These are phyloP conservation scores for Lapara coniferarum DNA, from an alignment of 2,888 invertebrate genomes.

Conservation along the genomic window DNA sequence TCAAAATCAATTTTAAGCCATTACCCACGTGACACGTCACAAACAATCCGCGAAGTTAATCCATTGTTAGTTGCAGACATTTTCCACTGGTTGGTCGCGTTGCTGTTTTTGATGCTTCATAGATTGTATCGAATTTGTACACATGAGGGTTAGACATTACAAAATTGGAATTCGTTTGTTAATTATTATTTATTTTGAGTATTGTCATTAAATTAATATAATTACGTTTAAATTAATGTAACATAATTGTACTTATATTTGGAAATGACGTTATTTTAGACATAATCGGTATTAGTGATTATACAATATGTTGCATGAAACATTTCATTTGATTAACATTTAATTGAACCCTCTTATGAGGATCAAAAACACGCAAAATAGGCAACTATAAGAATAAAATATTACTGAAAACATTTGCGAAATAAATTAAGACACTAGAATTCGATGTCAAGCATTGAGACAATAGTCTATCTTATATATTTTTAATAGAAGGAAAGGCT, in stretches of 20 bases:
- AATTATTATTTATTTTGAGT: neutral
- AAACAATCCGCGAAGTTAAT: neutral
- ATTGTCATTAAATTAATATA: too few relatives aligned
- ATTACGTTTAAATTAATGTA: too few relatives aligned
- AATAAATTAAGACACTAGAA: slow-evolving; percentile 39
- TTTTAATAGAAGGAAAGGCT: slow-evolving; percentile 60
- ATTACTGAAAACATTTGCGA: slow-evolving; percentile 26
- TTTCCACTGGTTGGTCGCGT: neutral
- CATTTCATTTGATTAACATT: too few relatives aligned
- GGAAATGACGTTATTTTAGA: too few relatives aligned
- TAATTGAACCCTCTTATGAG: too few relatives aligned
- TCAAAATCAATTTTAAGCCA: neutral
- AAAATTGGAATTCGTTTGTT: neutral
- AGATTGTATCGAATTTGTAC: neutral
- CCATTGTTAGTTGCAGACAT: neutral
- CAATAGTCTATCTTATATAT: slow-evolving; percentile 52
- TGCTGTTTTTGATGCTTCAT: neutral
- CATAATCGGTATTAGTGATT: too few relatives aligned
- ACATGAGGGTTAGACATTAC: neutral
- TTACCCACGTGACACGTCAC: neutral
- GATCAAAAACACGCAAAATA: too few relatives aligned
- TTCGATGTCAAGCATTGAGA: slow-evolving; percentile 49
- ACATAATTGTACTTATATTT: too few relatives aligned
- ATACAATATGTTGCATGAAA: too few relatives aligned
- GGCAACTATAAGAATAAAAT: neutral